Percentiles rank a stretch among this genome's conserved stretches.
Conservation (phyloP, 2,113 vertebrate genomes). For the Sus scrofa region DNA sequence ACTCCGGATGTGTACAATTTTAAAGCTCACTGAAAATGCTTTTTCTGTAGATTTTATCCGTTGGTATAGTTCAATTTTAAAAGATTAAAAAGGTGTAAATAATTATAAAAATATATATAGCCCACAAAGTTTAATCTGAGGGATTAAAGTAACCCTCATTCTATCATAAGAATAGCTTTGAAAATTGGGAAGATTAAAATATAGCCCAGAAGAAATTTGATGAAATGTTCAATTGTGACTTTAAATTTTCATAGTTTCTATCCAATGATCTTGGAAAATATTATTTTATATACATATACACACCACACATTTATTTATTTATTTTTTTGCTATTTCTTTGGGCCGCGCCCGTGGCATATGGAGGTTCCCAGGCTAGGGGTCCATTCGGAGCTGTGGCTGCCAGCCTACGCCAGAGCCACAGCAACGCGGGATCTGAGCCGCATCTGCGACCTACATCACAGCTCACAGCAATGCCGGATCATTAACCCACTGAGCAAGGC, state of each 20-base stretch:
- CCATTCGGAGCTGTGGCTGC: too few relatives aligned
- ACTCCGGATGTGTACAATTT: background rate
- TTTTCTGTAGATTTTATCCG: background rate
- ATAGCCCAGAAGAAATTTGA: conserved; percentile 5
- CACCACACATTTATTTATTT: background rate
- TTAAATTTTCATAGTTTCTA: background rate
- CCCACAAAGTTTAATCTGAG: background rate
- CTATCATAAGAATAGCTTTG: conserved; percentile 4
- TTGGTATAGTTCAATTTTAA: background rate
- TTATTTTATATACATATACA: background rate
- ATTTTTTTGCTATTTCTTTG: too few relatives aligned
- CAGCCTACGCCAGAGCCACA: too few relatives aligned
- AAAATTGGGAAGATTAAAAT: conserved; percentile 40
- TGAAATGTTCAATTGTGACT: background rate
- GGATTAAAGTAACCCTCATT: conserved; percentile 13
- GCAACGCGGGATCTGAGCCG: too few relatives aligned
- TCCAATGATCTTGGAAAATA: conserved; percentile 16
- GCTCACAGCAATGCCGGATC: too few relatives aligned
- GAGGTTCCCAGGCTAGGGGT: too few relatives aligned
- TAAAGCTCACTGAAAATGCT: background rate
- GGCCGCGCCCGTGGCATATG: too few relatives aligned
- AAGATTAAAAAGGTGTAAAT: background rate
- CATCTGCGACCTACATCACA: too few relatives aligned
- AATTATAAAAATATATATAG: conserved; percentile 16
- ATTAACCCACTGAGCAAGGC: too few relatives aligned